These are phyloP conservation scores for Megaleporinus macrocephalus DNA, from an alignment of 2,113 vertebrate species.

Conservation along the genomic window DNA sequence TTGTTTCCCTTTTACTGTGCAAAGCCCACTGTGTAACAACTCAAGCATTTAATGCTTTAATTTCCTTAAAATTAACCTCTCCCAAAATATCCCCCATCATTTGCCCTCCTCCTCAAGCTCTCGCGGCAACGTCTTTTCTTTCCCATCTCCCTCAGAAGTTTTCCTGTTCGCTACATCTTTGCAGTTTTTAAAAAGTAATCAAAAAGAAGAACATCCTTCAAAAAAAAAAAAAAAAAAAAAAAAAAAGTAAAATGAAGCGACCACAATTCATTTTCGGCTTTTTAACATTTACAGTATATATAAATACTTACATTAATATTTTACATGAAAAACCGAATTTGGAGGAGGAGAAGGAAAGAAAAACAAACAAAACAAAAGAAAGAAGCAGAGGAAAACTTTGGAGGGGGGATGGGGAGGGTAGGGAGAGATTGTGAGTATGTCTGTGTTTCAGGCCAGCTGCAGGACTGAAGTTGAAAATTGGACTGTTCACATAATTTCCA, in stretches of 20 bases:
- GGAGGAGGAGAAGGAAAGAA: conserved; percentile 54
- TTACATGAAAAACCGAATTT: conserved; percentile 83
- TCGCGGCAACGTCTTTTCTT: conserved; percentile 53
- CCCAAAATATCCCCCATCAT: conserved; percentile 2
- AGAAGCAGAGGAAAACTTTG: conserved; percentile 71
- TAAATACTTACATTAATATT: conserved; percentile 87
- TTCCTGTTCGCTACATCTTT: conserved; percentile 75
- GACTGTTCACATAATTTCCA: conserved; percentile 15
- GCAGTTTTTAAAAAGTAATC: conserved; percentile 81
- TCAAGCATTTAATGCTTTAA: conserved; percentile 47
- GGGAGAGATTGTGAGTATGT: conserved; percentile 5
- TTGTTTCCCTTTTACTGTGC: not conserved
- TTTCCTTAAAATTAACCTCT: conserved; percentile 45
- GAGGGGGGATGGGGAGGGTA: conserved; percentile 52
- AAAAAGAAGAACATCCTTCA: conserved; percentile 77
- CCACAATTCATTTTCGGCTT: conserved; percentile 79
- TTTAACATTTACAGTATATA: conserved; percentile 85
- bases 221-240: conserved; percentile 85
- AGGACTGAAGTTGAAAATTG: conserved; percentile 19
- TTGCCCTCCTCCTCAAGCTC: conserved; percentile 72
- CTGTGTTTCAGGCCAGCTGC: conserved; percentile 29
- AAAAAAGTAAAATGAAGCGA: conserved; percentile 80
- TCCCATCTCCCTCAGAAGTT: conserved; percentile 45
- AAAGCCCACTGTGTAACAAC: conserved; percentile 26
- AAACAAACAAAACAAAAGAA: conserved; percentile 72